Evolutionary conservation across 2,113 vertebrate genomes (phyloP).

Genomic region (Barbus barbus): DNA sequence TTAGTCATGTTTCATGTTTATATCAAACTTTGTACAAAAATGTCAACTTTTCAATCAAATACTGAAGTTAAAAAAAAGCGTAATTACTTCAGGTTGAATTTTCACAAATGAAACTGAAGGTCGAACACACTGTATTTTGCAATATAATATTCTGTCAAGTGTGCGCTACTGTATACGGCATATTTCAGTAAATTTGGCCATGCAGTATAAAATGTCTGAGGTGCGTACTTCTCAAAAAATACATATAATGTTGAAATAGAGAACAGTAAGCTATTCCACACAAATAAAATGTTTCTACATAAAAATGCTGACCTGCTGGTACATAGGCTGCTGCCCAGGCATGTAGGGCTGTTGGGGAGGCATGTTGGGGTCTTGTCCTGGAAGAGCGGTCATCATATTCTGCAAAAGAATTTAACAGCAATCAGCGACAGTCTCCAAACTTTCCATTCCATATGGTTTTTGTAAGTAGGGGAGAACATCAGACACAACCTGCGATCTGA

Average conservation of each 20-base stretch:
- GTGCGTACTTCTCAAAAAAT: neutral
- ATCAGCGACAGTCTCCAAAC: neutral
- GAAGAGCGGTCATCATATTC: slow-evolving; percentile 88
- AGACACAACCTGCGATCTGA: neutral
- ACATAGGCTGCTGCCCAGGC: slow-evolving; percentile 89
- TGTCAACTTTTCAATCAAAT: too few species aligned
- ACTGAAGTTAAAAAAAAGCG: too few species aligned
- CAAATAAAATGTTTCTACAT: slow-evolving; percentile 11
- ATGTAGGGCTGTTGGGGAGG: slow-evolving; percentile 79
- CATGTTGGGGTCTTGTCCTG: slow-evolving; percentile 87
- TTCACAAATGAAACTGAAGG: too few species aligned
- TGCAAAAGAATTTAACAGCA: slow-evolving; percentile 46
- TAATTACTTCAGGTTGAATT: too few species aligned
- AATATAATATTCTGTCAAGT: too few species aligned
- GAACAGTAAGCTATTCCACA: neutral
- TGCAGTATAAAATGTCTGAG: neutral
- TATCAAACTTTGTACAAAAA: too few species aligned
- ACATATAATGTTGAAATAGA: neutral
- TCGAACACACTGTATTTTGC: too few species aligned
- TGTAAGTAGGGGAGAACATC: neutral
- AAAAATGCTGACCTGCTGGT: slow-evolving; percentile 83
- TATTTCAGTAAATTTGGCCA: neutral
- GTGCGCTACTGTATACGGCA: too few species aligned
- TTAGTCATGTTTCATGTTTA: too few species aligned
- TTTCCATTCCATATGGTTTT: neutral